A percentile compares a stretch with the other conserved stretches of the same genome.
Conservation (phyloP, 1,140 invertebrate genomes). For the Theocolax elegans region DNA sequence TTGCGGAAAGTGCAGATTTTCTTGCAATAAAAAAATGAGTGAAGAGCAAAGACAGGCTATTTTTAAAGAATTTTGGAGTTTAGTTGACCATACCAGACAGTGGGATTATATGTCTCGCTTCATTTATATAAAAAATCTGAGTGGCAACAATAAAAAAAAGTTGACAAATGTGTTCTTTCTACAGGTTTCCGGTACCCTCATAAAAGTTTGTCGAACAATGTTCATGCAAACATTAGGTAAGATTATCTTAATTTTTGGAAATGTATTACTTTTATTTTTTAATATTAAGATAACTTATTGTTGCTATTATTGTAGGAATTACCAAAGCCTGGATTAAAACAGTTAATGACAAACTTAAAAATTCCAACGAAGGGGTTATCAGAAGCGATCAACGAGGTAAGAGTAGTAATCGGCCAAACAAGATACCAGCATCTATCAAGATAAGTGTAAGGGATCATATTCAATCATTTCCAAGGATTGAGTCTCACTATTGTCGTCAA, state of each 20-base stretch:
- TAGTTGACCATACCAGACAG: no score
- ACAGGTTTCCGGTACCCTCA: no score
- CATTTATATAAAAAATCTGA: no score
- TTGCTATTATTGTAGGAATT: background rate
- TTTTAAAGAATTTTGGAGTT: no score
- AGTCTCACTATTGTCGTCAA: slow-evolving; percentile 48
- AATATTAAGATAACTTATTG: background rate
- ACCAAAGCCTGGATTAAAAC: background rate
- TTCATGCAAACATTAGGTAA: background rate
- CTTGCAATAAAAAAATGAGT: no score
- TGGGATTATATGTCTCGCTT: no score
- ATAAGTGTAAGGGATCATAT: slow-evolving; percentile 42
- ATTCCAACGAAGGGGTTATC: background rate
- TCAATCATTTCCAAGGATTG: slow-evolving; percentile 40
- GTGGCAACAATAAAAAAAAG: no score
- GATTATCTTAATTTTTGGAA: no score
- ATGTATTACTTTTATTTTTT: no score
- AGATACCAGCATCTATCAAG: slow-evolving; percentile 16
- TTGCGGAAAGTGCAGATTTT: no score
- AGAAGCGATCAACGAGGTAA: slow-evolving; percentile 5
- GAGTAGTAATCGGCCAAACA: slow-evolving; percentile 30
- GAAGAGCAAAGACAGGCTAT: no score
- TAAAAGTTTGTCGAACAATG: background rate
- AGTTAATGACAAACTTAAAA: background rate
- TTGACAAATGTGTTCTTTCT: no score